Conservation (phyloP, 2,888 invertebrate genomes). For the Choristoneura rosaceana region DNA sequence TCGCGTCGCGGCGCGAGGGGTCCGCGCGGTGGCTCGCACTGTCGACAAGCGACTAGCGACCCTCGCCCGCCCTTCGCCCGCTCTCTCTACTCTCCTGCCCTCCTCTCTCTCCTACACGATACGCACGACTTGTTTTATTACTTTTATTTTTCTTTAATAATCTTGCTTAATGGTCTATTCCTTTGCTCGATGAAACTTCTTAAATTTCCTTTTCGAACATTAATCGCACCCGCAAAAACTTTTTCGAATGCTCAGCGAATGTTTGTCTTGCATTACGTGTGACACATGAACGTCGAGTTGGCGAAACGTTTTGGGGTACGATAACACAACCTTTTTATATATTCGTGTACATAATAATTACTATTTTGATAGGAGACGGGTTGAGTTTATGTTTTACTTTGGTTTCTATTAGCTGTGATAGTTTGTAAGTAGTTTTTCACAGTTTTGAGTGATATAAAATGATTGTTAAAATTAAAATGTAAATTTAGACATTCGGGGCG, state of each 20-base stretch:
- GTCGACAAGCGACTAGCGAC: constrained; percentile 39
- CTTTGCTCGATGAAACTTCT: constrained; percentile 71
- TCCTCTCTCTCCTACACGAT: constrained; percentile 48
- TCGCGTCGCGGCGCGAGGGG: constrained; percentile 17
- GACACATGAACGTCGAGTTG: constrained; percentile 17
- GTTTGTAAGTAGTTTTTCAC: neutral
- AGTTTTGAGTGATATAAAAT: neutral
- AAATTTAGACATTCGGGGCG: too few species aligned
- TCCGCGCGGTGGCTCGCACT: constrained; percentile 22
- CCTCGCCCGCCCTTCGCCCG: constrained; percentile 37
- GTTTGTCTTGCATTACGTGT: constrained; percentile 45
- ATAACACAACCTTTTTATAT: constrained; percentile 3
- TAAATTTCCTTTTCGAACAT: constrained; percentile 65
- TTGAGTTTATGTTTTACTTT: neutral
- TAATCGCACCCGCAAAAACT: constrained; percentile 58
- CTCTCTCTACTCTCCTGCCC: constrained; percentile 35
- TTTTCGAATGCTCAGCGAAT: constrained; percentile 47
- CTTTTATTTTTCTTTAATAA: constrained; percentile 83
- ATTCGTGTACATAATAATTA: neutral
- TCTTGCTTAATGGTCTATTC: constrained; percentile 79
- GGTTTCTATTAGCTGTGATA: neutral
- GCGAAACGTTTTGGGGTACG: neutral
- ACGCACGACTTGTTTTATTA: constrained; percentile 77
- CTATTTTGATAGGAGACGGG: constrained; percentile 9
- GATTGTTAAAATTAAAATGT: neutral